Base-by-base conservation (phyloP, 2,888 invertebrate species). In the Isotomurus palustris region DNA sequence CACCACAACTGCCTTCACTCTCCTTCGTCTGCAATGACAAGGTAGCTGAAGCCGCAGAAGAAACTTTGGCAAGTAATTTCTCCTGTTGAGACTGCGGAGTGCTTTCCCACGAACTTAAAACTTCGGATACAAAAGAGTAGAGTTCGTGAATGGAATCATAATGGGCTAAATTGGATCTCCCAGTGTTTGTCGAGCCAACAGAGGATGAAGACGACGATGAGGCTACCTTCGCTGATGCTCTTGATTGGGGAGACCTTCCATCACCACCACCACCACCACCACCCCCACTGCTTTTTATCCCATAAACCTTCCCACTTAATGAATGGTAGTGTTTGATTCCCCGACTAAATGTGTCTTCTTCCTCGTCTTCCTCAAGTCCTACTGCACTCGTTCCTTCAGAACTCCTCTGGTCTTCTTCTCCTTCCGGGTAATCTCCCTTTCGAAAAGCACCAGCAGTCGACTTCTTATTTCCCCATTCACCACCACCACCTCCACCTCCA, bases 61-160 rank as follows among this genome's bases (percentile, higher is more conserved):
- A 24, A 17, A 35, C 50, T 25, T 50, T 50, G 22, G 50, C 28
- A 6, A 52, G 22, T 17, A 43, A 19, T 52, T 24, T 41, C 27
- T 52, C 41, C 27, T 52, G 50, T 29, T 53, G 57, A 21, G 52
- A 27, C 22, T 40, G 36, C 12, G 57, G 53, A 53, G 32, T 53
- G 36, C 60, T 66, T 36, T 67, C 71, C 65, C 69, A 69, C n/a
- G 67, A 66, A 57, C 69, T 69, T 54, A 71, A 58, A 50, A 71
- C 69, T 44, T 69, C 65, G 2, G 68, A 68, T 14, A 71, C 71
- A 58, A 71, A 71, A 4, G 69, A 66, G 53, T 71, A 71, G 27
- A 71, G 62, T 56, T 71, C 71, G 55, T 71, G 71, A 49, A 71
- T 71, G 21, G 71, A 71, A 62, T 71, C 67, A 53, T 71, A 71